A percentile compares a stretch with the other conserved stretches of the same genome.
Conservation (phyloP, 1,140 invertebrate genomes). For the Ditylenchus dipsaci region DNA sequence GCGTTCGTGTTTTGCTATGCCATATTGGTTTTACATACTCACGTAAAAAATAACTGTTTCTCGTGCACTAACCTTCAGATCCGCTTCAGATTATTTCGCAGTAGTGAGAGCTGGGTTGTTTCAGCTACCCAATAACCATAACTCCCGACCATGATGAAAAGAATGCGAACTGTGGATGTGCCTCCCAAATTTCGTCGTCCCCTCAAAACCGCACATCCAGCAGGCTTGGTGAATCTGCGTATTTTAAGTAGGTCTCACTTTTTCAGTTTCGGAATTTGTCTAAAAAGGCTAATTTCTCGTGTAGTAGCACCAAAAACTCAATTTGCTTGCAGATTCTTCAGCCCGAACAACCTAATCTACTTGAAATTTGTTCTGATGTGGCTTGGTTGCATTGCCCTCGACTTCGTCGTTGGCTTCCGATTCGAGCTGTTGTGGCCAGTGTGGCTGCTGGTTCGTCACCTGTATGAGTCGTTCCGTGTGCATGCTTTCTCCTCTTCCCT, state of each 20-base stretch:
- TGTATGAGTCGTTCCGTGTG: conserved; percentile 96
- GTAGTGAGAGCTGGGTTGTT: background rate
- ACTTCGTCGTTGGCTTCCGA: conserved; percentile 94
- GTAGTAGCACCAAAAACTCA: background rate
- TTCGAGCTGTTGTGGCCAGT: conserved; percentile 99
- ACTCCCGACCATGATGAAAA: conserved; percentile 38
- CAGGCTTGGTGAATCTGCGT: conserved; percentile 47
- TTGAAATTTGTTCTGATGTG: conserved; percentile 91
- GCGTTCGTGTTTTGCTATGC: no score
- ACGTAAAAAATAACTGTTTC: no score
- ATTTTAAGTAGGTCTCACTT: conserved; percentile 37
- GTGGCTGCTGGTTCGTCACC: conserved; percentile 88
- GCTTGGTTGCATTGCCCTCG: conserved; percentile 86
- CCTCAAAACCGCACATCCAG: conserved; percentile 27
- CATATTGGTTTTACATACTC: no score
- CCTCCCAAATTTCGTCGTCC: conserved; percentile 43
- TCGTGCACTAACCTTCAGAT: no score
- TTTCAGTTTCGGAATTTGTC: no score
- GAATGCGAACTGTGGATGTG: conserved; percentile 41
- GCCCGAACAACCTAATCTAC: conserved; percentile 84
- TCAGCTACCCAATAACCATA: background rate
- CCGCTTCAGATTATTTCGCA: background rate
- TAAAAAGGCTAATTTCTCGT: no score
- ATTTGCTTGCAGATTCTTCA: conserved; percentile 52
- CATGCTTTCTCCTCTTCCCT: conserved; percentile 78